Conservation (phyloP, 2,797 vertebrate species). For the Antennarius maculatus region DNA sequence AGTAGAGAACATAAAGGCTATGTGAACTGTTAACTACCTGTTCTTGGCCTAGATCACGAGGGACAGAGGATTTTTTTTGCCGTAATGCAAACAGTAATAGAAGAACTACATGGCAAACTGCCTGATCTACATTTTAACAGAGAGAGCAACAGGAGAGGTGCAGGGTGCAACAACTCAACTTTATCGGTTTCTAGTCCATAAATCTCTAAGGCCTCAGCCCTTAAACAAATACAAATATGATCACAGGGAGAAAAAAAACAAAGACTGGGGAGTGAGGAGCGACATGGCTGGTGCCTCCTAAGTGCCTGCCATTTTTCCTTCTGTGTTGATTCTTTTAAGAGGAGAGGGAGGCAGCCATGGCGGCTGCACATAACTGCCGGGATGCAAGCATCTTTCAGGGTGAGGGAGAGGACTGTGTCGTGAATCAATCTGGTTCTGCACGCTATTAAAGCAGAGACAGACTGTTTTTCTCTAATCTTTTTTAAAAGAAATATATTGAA, state of each 20-base stretch:
- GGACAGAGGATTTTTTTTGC: constrained; percentile 26
- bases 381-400: constrained; percentile 56
- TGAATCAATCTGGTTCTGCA: constrained; percentile 57
- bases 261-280: constrained; percentile 56
- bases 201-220: constrained; percentile 67
- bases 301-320: constrained; percentile 75
- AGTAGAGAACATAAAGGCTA: constrained; percentile 44
- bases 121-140: constrained; percentile 46
- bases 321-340: constrained; percentile 78
- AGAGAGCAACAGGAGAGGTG: constrained; percentile 38
- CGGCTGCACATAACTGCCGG: constrained; percentile 44
- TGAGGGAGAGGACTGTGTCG: constrained; percentile 53
- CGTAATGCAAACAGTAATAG: constrained; percentile 37
- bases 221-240: constrained; percentile 83
- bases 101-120: constrained; percentile 47
- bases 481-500: constrained; percentile 33
- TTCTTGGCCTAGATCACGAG: constrained; percentile 44
- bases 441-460: constrained; percentile 56
- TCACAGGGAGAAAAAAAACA: constrained; percentile 76
- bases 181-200: constrained; percentile 74
- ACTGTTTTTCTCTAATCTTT: constrained; percentile 36
- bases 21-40: constrained; percentile 30
- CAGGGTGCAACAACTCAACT: constrained; percentile 68
- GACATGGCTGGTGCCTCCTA: constrained; percentile 71
- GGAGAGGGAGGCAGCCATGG: constrained; percentile 52